Conservation (phyloP, 2,113 vertebrate species). For the Tautogolabrus adspersus region DNA sequence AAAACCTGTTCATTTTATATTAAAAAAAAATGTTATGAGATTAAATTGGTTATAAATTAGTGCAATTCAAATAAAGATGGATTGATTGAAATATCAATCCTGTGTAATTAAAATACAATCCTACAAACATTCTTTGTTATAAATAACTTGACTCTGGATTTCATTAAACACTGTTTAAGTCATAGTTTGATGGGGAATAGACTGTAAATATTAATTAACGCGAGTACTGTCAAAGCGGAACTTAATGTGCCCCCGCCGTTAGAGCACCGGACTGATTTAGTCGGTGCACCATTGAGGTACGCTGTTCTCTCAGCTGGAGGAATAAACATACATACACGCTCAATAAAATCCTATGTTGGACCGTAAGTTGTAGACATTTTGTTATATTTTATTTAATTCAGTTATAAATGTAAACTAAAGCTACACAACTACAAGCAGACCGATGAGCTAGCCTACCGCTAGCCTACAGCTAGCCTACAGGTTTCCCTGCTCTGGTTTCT, state of each 20-base stretch:
- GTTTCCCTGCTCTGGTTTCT: not conserved
- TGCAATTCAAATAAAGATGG: too few species aligned
- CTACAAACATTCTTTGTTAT: too few species aligned
- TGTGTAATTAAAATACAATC: too few species aligned
- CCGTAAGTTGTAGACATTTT: conserved; percentile 7
- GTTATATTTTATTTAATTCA: not conserved
- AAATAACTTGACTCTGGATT: too few species aligned
- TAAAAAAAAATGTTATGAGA: too few species aligned
- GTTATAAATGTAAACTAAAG: too few species aligned
- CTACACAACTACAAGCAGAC: not conserved
- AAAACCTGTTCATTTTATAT: too few species aligned
- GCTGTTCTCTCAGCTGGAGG: not conserved
- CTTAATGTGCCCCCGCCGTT: not conserved
- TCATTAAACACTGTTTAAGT: too few species aligned
- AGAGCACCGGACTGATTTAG: conserved; percentile 38
- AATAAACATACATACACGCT: not conserved
- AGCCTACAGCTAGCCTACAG: not conserved
- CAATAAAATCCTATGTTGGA: not conserved
- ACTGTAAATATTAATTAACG: too few species aligned
- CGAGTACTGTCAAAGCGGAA: conserved; percentile 45
- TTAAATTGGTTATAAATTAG: too few species aligned
- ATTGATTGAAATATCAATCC: too few species aligned
- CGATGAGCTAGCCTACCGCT: not conserved
- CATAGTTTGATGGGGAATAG: too few species aligned
- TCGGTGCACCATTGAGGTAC: not conserved